Evolutionary conservation across 2,888 invertebrate species (phyloP), one percentile per base, ranked within the genome.

Genomic region (Apocheima hispidaria): DNA sequence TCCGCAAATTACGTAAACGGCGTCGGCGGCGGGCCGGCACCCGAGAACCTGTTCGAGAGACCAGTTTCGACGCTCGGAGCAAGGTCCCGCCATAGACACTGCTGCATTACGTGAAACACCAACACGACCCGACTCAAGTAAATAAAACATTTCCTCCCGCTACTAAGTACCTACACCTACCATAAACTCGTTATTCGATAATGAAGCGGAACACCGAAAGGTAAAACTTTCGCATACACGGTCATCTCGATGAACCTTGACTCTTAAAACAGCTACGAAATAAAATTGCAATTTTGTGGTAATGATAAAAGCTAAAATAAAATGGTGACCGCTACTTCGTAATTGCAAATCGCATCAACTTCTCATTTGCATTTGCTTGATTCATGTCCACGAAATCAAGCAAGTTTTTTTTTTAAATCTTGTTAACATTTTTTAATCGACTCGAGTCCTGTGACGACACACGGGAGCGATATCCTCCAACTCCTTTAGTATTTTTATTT

Each of bases 31-130:
- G 62, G 70, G 69, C 69, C 67, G 69, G 73, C 83, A 84, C 84
- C 82, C 81, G 87, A 79, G 38, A 81, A 83, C 84, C 79, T 69
- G 83, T 84, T 79, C 59, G 63, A 67, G 66, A 75, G 82, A 90
- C 90, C 87, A 81, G 90, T 89, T 85, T 73, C 64, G 56, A 70
- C 69, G 77, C 79, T 76, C 72, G 72, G 79, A 81, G 84, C 90
- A 89, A 90, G 90, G 91, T 90, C 90, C 81, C 82, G 80, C 75
- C 84, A 81, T 81, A 83, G 81, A 78, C 81, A 72, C 75, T 75
- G 75, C 60, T 60, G 56, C 51, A 60, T 64, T 53, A 64, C 63
- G 52, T 55, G 66, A 65, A 66, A 65, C 55, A 57, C 38, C 53
- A 54, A 54, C 60, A 63, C 14, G 14, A 63, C 51, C 44, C 35